Percentiles rank a stretch among this genome's conserved stretches.
Evolutionary conservation across 2,113 vertebrate genomes (phyloP).

Genomic region (Gasterosteus nipponicus): DNA sequence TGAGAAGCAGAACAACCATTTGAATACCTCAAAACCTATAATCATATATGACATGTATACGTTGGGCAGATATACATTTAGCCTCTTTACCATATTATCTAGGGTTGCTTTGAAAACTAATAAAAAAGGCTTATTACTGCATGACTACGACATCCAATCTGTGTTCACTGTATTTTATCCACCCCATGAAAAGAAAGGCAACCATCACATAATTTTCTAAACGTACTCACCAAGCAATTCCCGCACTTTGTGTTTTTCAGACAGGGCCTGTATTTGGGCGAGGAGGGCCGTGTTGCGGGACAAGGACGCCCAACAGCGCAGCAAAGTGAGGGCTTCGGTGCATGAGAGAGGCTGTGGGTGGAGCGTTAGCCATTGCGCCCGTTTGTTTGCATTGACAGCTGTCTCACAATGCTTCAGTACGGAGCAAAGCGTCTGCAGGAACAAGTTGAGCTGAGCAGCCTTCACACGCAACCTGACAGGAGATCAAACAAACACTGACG

Average conservation of each 20-base stretch:
- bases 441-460: constrained; percentile 72
- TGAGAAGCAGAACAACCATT: constrained; percentile 11
- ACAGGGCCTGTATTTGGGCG: constrained; percentile 76
- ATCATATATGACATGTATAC: neutral
- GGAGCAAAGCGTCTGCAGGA: constrained; percentile 82
- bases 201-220: neutral
- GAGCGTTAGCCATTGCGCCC: constrained; percentile 74
- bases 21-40: neutral
- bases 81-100: neutral
- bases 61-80: neutral
- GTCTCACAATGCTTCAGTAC: constrained; percentile 83
- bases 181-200: neutral
- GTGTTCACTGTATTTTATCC: neutral
- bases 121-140: constrained; percentile 3
- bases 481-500: constrained; percentile 38
- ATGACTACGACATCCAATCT: neutral
- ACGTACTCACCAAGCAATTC: constrained; percentile 87
- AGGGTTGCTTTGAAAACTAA: neutral
- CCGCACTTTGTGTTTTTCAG: constrained; percentile 79
- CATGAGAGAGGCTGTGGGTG: constrained; percentile 79
- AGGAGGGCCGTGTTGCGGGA: constrained; percentile 76
- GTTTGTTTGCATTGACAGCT: constrained; percentile 70
- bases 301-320: constrained; percentile 86
- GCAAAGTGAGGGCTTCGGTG: constrained; percentile 81
- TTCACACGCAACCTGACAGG: constrained; percentile 79